These are phyloP conservation scores for Urocynchramus pylzowi DNA, from an alignment of 2,113 vertebrate genomes.

Conservation along the genomic window DNA sequence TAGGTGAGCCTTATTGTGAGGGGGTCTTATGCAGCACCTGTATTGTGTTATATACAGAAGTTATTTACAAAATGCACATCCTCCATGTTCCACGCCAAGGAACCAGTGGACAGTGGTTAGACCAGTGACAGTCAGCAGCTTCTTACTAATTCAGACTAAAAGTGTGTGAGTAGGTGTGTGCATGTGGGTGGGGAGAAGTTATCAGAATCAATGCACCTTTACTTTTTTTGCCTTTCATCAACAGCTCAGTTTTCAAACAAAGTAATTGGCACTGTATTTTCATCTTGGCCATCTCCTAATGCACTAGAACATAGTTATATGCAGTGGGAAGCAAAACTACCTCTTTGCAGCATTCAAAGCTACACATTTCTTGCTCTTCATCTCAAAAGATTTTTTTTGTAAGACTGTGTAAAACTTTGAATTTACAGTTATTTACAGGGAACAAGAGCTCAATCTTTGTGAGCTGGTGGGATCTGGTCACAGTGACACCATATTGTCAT, in stretches of 20 bases:
- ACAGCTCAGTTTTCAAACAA: background rate
- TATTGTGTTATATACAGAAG: background rate
- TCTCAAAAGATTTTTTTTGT: background rate
- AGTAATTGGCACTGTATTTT: background rate
- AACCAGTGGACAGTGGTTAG: no score
- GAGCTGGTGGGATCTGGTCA: background rate
- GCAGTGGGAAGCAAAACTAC: background rate
- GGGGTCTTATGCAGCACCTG: background rate
- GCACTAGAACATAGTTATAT: background rate
- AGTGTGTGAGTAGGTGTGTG: background rate
- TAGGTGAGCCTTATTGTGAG: background rate
- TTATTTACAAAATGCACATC: background rate
- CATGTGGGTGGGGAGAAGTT: background rate
- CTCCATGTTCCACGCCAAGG: fast-evolving
- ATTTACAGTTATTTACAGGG: background rate
- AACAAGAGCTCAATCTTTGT: background rate
- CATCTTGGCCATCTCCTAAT: background rate
- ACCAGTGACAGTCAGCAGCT: background rate
- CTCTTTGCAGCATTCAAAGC: background rate
- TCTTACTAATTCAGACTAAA: background rate
- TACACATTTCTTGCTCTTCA: background rate
- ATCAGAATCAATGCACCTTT: background rate
- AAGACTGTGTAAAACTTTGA: background rate
- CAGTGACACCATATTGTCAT: background rate
- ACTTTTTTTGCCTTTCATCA: background rate